phyloP scores from a whole-genome alignment of 2,113 vertebrate species.

The Willisornis vidua region DNA sequence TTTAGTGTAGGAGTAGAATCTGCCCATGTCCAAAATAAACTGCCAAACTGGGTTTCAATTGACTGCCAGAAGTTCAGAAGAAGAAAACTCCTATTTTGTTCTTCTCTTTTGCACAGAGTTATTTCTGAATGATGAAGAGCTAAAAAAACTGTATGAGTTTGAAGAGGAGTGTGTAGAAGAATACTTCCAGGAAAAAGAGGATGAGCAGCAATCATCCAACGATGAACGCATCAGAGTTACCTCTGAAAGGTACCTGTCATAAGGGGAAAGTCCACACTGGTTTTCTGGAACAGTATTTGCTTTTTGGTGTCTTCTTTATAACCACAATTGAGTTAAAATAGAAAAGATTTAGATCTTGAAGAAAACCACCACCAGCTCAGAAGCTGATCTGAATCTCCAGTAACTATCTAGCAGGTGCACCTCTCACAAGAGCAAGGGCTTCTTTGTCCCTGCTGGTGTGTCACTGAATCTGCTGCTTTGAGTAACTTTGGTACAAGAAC shows the following conservation, averaged over 20 bases:
- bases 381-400: neutral
- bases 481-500: neutral
- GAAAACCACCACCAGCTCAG: neutral
- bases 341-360: neutral
- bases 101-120: conserved; percentile 80
- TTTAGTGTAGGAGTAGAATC: neutral
- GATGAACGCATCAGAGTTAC: conserved; percentile 94
- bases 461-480: neutral
- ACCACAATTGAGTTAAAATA: neutral
- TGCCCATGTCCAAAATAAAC: neutral
- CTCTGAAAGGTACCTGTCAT: conserved; percentile 84
- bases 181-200: conserved; percentile 93
- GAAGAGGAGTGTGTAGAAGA: conserved; percentile 96
- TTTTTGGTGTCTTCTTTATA: neutral
- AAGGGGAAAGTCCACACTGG: neutral
- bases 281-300: neutral
- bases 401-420: neutral
- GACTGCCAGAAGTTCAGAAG: neutral
- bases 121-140: conserved; percentile 91
- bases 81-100: neutral
- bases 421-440: neutral
- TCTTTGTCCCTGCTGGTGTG: neutral
- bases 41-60: neutral
- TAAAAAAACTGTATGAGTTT: conserved; percentile 93
- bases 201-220: conserved; percentile 92